These are phyloP conservation scores for Microctenopoma lineatum DNA, from an alignment of 2,797 vertebrate genomes.

Conservation along the genomic window DNA sequence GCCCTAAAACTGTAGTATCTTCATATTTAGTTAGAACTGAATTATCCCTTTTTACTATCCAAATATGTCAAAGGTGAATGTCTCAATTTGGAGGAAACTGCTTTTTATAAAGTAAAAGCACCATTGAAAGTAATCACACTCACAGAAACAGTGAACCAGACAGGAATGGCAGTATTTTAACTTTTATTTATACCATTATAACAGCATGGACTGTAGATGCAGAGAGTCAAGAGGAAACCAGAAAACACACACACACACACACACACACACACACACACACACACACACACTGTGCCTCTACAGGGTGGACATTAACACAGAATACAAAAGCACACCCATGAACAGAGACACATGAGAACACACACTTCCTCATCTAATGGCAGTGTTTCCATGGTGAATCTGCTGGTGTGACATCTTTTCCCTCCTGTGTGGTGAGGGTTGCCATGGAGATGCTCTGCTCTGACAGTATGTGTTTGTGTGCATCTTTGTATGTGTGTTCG, in stretches of 20 bases:
- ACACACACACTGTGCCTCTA: neutral
- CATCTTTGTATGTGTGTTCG: slow-evolving; percentile 48
- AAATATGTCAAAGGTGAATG: no score
- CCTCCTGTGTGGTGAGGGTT: slow-evolving; percentile 77
- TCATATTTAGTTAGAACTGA: no score
- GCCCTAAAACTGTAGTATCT: no score
- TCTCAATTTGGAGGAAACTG: no score
- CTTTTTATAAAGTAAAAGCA: no score
- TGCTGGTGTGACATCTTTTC: slow-evolving; percentile 77
- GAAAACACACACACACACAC: neutral
- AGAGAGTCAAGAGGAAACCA: slow-evolving; percentile 1
- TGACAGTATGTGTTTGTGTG: slow-evolving; percentile 68
- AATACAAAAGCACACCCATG: slow-evolving; percentile 53
- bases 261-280: no score
- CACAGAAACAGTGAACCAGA: no score
- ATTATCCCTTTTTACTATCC: no score
- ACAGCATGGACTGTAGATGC: neutral
- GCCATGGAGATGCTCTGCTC: slow-evolving; percentile 75
- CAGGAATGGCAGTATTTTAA: neutral
- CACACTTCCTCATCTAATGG: slow-evolving; percentile 75
- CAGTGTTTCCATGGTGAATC: slow-evolving; percentile 82
- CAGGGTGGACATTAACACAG: slow-evolving; percentile 38
- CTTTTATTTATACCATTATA: neutral
- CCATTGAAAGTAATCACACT: no score
- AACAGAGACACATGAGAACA: slow-evolving; percentile 51